A percentile compares a stretch with the other conserved stretches of the same genome.
Conservation (phyloP, 2,797 vertebrate genomes). For the Periophthalmus magnuspinnatus region DNA sequence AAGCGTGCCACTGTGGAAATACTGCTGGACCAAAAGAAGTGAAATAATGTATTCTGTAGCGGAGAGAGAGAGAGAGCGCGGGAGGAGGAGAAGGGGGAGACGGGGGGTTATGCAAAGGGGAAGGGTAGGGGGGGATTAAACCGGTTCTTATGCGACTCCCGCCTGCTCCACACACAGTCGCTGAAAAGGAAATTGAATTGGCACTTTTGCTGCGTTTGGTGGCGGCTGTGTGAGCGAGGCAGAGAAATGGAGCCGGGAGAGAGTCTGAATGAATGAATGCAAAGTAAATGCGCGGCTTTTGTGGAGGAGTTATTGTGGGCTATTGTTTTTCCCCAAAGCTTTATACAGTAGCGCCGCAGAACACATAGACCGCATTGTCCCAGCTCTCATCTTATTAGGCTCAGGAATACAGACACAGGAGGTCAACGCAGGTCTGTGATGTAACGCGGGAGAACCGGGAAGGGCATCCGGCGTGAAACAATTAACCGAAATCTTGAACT, state of each 20-base stretch:
- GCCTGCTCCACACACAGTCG: constrained; percentile 47
- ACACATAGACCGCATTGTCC: constrained; percentile 14
- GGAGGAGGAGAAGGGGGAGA: neutral
- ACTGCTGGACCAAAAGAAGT: constrained; percentile 52
- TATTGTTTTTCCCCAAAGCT: constrained; percentile 9
- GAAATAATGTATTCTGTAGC: constrained; percentile 74
- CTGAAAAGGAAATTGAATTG: constrained; percentile 69
- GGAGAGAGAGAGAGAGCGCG: neutral
- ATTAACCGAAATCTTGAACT: neutral
- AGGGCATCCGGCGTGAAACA: neutral
- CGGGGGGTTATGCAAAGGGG: constrained; percentile 61
- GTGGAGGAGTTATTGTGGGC: constrained; percentile 22
- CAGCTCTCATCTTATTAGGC: constrained; percentile 7
- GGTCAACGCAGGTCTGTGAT: neutral
- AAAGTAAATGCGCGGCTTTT: constrained; percentile 45
- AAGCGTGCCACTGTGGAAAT: constrained; percentile 54
- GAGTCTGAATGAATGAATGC: constrained; percentile 41
- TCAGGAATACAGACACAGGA: neutral
- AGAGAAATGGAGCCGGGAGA: constrained; percentile 26
- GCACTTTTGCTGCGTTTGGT: constrained; percentile 50
- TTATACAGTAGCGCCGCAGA: neutral
- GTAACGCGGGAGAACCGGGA: neutral
- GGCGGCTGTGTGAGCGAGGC: constrained; percentile 32
- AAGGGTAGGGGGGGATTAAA: constrained; percentile 68
- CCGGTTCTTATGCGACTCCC: constrained; percentile 44